Evolutionary conservation across 2,113 vertebrate genomes (phyloP).

Genomic region (Eulemur rufifrons): DNA sequence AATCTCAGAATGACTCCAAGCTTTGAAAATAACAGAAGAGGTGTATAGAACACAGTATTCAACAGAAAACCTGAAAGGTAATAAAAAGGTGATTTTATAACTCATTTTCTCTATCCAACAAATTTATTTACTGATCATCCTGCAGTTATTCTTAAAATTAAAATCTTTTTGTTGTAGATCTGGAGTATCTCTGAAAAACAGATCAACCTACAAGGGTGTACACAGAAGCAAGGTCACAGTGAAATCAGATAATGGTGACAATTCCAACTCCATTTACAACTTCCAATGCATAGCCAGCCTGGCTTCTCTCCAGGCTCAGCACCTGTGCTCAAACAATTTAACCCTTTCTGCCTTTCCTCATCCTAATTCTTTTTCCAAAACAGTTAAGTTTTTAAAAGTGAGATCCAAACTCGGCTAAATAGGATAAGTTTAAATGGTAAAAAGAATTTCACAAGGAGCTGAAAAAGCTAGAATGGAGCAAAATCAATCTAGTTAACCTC

Average conservation of each 20-base stretch:
- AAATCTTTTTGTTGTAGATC: neutral
- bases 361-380: slow-evolving; percentile 14
- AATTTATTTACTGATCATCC: neutral
- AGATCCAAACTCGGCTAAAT: neutral
- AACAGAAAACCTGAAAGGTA: neutral
- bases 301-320: neutral
- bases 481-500: neutral
- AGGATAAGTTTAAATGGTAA: neutral
- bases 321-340: neutral
- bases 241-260: neutral
- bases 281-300: neutral
- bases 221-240: neutral
- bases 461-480: neutral
- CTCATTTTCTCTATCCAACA: neutral
- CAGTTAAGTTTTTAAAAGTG: neutral
- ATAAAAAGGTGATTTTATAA: neutral
- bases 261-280: neutral
- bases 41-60: neutral
- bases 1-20: slow-evolving; percentile 19
- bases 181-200: neutral
- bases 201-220: neutral
- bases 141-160: slow-evolving; percentile 19
- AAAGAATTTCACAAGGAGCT: neutral
- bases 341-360: neutral
- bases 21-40: neutral